These are phyloP conservation scores for Zaprionus tsacasi DNA, from an alignment of 1,140 invertebrate species.

Conservation along the genomic window DNA sequence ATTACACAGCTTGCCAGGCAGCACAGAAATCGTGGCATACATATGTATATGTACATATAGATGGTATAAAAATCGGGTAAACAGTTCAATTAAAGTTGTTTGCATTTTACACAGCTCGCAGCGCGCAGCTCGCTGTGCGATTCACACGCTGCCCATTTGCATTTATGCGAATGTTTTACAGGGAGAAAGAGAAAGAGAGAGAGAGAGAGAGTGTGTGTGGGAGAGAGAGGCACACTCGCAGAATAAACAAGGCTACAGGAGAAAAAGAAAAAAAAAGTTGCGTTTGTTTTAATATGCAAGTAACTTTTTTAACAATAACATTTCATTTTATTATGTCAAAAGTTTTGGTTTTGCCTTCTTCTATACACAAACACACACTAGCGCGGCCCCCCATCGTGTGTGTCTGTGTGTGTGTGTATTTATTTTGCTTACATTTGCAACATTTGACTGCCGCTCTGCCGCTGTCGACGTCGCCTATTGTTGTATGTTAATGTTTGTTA, in stretches of 20 bases:
- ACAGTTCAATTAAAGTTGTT: slow-evolving; percentile 83
- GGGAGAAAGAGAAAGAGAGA: slow-evolving; percentile 24
- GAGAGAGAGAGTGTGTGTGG: background rate
- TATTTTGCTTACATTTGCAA: slow-evolving; percentile 80
- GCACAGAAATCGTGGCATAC: slow-evolving; percentile 37
- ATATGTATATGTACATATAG: slow-evolving; percentile 25
- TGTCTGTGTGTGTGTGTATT: slow-evolving; percentile 46
- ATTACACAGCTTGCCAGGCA: slow-evolving; percentile 64
- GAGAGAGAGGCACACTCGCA: background rate
- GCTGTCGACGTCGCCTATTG: slow-evolving; percentile 69
- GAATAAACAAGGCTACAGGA: slow-evolving; percentile 14
- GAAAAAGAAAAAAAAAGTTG: slow-evolving; percentile 61
- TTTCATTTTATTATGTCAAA: slow-evolving; percentile 84
- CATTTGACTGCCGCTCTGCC: slow-evolving; percentile 70
- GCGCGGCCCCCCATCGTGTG: slow-evolving; percentile 9
- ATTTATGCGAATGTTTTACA: slow-evolving; percentile 65
- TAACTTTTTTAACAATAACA: slow-evolving; percentile 82
- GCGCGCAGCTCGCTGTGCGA: slow-evolving; percentile 39
- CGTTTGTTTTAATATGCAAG: slow-evolving; percentile 83
- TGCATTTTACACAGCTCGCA: slow-evolving; percentile 60
- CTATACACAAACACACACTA: slow-evolving; percentile 33
- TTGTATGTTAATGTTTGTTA: slow-evolving; percentile 80
- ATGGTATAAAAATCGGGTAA: slow-evolving; percentile 82
- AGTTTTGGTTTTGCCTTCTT: slow-evolving; percentile 72
- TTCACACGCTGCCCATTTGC: slow-evolving; percentile 75